A percentile compares a stretch with the other conserved stretches of the same genome.
Conservation (phyloP, 2,888 invertebrate genomes). For the Euzetes globulus region DNA sequence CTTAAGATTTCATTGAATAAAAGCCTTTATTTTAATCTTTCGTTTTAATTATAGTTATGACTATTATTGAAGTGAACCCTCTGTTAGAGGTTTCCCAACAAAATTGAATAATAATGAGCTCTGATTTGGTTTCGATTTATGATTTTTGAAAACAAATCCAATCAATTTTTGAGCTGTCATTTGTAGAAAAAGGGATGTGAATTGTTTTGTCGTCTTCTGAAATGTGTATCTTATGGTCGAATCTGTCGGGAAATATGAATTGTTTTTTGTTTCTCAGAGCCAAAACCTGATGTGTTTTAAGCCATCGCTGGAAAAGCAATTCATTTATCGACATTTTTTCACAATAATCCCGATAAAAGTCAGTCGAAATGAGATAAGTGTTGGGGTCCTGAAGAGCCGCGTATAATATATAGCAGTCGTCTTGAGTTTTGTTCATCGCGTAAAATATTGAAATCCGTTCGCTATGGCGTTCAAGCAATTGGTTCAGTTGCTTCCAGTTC, state of each 20-base stretch:
- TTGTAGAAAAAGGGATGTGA: neutral
- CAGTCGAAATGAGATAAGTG: slow-evolving; percentile 27
- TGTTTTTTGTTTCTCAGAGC: neutral
- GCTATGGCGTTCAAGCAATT: neutral
- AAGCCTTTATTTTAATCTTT: neutral
- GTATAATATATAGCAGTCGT: slow-evolving; percentile 33
- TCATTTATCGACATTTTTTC: neutral
- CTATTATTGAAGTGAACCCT: too few relatives aligned
- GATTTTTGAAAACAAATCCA: slow-evolving; percentile 17
- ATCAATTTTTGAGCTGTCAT: neutral
- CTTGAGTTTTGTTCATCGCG: slow-evolving; percentile 30
- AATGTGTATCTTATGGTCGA: slow-evolving; percentile 31
- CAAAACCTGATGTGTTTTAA: neutral
- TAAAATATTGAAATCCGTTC: neutral
- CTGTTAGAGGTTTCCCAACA: too few relatives aligned
- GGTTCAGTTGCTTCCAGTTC: slow-evolving; percentile 17
- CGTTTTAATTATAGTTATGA: too few relatives aligned
- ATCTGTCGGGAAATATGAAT: slow-evolving; percentile 20
- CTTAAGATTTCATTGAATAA: neutral
- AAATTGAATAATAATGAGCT: too few relatives aligned
- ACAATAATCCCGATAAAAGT: slow-evolving; percentile 29
- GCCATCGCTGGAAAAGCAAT: neutral
- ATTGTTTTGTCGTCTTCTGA: neutral
- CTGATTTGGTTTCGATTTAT: neutral
- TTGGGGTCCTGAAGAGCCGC: slow-evolving; percentile 27